Base-by-base conservation (phyloP, 2,888 invertebrate genomes). In the Lacanobia oleracea region DNA sequence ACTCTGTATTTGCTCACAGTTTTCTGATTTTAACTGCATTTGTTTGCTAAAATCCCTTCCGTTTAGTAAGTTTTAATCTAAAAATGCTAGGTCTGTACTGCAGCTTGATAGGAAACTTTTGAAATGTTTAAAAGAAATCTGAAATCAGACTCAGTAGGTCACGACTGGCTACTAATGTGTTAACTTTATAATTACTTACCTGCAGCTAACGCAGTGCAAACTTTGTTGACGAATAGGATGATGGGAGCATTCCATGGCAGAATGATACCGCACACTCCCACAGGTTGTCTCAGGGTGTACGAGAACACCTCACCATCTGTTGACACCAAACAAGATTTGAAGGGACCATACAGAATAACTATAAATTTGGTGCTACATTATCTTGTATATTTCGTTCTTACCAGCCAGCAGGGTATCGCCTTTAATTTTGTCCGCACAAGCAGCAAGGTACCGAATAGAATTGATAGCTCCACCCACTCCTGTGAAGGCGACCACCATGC, bases 181-280 rank as follows among this genome's bases (percentile, higher is more conserved):
- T 27, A 56, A 33, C 4, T 56, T 56, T 18, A 10, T 56, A 56
- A 56, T 27, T 2, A 27, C 53, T 64, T n/a, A 91, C 93, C 92
- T 51, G 93, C 92, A 12, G 97, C 97, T 63, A 98, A 90, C 0
- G 98, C 98, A 0, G 98, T 97, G 5, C 95, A 98, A 33, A 99
- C 96, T 94, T 99, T 99, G 98, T 98, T 98, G 4, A 98, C 97
- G 94, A 98, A 97, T 98, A 99, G 98, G 76, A 98, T 89, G 45
- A 98, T 88, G 0, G 98, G 99, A 84, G 97, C 98, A 91, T 99
- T 99, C 98, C 99, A 99, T 0, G 99, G 98, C 77, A 98, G 97
- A 82, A 99, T 98, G 90, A 98, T 98, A 0, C 97, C 99, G 88
- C 98, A 98, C 1, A 99, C 98, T 1, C 94, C 94, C 1, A 98